These are phyloP conservation scores for Sphyrna mokarran DNA, from an alignment of 2,113 vertebrate genomes.

Conservation along the genomic window DNA sequence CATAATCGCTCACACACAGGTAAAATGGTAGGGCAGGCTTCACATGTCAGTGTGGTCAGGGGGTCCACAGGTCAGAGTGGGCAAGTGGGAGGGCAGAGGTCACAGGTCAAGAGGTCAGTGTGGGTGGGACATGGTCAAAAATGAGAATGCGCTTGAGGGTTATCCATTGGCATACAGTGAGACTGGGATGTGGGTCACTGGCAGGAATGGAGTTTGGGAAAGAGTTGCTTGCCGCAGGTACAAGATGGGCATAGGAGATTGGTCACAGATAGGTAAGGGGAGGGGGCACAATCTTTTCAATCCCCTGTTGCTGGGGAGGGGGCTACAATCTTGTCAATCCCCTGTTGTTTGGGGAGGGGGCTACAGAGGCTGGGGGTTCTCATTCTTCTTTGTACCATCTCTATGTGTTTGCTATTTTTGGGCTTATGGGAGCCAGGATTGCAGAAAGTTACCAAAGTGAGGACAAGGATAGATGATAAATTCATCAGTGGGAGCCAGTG, in stretches of 20 bases:
- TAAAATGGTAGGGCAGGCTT: constrained; percentile 41
- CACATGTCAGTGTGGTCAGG: neutral
- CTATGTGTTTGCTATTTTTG: neutral
- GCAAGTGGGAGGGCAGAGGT: neutral
- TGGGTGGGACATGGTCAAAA: neutral
- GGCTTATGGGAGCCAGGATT: neutral
- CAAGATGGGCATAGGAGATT: neutral
- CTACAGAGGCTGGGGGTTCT: neutral
- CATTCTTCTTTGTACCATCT: neutral
- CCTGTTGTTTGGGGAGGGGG: too few relatives aligned
- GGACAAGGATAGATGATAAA: neutral
- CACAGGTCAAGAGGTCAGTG: neutral
- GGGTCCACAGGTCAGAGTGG: neutral
- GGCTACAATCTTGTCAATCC: too few relatives aligned
- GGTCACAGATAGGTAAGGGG: neutral
- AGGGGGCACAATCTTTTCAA: neutral
- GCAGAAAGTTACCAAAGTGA: neutral
- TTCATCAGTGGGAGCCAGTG: neutral
- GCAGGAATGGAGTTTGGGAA: neutral
- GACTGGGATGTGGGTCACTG: neutral
- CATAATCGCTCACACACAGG: constrained; percentile 97
- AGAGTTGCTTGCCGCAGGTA: neutral
- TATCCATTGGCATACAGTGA: too few relatives aligned
- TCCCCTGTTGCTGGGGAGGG: neutral
- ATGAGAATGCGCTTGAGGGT: neutral